phyloP scores from a whole-genome alignment of 2,888 invertebrate genomes.

The Tuta absoluta region DNA sequence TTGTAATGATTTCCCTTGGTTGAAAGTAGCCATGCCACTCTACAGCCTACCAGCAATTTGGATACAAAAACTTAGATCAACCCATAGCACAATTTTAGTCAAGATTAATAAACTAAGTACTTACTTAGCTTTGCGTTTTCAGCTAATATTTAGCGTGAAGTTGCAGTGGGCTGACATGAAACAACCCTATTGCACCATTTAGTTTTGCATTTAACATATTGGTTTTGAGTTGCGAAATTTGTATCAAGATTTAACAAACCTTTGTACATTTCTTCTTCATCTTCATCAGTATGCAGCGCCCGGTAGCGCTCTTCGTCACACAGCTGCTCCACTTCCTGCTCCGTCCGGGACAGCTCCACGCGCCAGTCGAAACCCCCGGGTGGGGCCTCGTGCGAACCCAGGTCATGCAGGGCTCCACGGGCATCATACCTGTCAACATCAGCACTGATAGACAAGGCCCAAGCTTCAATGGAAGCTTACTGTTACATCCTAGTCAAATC shows the following conservation, averaged over 20 bases:
- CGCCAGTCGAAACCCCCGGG: constrained; percentile 85
- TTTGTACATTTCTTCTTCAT: constrained; percentile 94
- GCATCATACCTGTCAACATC: constrained; percentile 92
- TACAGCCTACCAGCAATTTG: too few species aligned
- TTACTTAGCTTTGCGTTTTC: too few species aligned
- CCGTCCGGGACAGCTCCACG: constrained; percentile 85
- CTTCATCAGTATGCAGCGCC: constrained; percentile 92
- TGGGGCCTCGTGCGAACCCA: constrained; percentile 89
- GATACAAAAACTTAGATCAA: too few species aligned
- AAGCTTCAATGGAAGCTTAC: not conserved
- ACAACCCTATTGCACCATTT: too few species aligned
- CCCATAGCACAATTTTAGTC: too few species aligned
- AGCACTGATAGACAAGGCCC: constrained; percentile 24
- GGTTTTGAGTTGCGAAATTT: too few species aligned
- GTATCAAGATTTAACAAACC: constrained; percentile 76
- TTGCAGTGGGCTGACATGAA: too few species aligned
- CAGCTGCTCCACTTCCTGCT: constrained; percentile 91
- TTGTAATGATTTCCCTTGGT: too few species aligned
- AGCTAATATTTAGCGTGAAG: too few species aligned
- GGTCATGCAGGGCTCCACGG: constrained; percentile 94
- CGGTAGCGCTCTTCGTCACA: constrained; percentile 98
- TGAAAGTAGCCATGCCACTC: too few species aligned
- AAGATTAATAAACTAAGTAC: too few species aligned
- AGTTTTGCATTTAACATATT: not conserved
- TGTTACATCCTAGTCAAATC: constrained; percentile 1